Percentiles rank a stretch among this genome's conserved stretches.
phyloP scores from a whole-genome alignment of 2,888 invertebrate species.

The Ennomos erosarius region DNA sequence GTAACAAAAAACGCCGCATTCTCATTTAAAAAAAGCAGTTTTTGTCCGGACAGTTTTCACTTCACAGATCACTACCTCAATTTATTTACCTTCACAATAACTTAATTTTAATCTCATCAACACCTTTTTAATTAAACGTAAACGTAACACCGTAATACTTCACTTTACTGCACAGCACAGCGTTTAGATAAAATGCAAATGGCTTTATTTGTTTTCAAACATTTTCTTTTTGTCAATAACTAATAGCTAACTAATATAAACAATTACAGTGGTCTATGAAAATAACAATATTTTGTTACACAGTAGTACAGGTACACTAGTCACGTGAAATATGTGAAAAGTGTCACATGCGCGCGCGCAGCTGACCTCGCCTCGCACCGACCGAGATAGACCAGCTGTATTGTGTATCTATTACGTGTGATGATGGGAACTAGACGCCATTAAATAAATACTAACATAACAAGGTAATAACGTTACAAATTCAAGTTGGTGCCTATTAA shows the following conservation, averaged over 20 bases:
- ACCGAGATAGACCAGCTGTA: constrained; percentile 58
- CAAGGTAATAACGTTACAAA: constrained; percentile 19
- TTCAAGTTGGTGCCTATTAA: no score
- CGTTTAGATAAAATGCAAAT: no score
- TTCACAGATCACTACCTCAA: background rate
- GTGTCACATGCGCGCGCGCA: constrained; percentile 51
- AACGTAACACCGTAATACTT: no score
- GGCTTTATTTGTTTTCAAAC: no score
- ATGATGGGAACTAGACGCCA: constrained; percentile 29
- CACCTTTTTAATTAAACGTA: no score
- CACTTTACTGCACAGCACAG: no score
- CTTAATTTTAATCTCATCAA: no score
- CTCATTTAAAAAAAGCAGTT: constrained; percentile 16
- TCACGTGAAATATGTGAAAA: constrained; percentile 32
- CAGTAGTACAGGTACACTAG: constrained; percentile 5
- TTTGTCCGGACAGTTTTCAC: background rate
- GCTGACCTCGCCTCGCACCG: constrained; percentile 59
- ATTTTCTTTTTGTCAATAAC: no score
- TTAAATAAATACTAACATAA: background rate
- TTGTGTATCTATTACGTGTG: constrained; percentile 47
- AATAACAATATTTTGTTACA: no score
- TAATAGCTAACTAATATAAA: no score
- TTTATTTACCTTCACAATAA: no score
- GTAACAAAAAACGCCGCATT: constrained; percentile 35
- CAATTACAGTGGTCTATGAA: no score